Base-by-base conservation (phyloP, 2,888 invertebrate genomes). In the Gordius sp. region DNA sequence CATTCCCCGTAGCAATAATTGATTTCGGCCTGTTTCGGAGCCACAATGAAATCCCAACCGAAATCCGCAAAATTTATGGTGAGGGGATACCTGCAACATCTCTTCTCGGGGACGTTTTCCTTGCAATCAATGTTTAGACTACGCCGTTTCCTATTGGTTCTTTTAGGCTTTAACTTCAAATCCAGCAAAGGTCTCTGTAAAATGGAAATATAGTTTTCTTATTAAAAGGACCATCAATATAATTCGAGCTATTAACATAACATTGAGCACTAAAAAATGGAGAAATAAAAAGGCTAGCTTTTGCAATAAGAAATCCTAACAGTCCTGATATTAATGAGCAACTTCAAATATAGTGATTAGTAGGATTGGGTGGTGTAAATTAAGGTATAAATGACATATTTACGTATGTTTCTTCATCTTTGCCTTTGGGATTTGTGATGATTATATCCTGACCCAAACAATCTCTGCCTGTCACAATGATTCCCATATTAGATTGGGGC, bases 41-140 rank as follows among this genome's bases (percentile, higher is more conserved):
- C 85, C 58, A 89, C 84, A 64, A 89, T 82, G 79, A 86, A 89
- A 67, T 87, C 84, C 84, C 86, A 87, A 24, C 85, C 85, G 66
- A 89, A 86, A 65, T 79, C 79, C 63, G 81, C 81, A 68, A 91
- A 91, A 72, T 86, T 82, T 4, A 91, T 84, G 4, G 78, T 79
- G 41, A 89, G 74, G 0, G 86, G 85, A 69, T 85, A 87, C 1
- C 86, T 78, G 66, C 89, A 89, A 71, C 26, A 25, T 27, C 28
- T 4, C 27, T 27, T 16, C 27, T 27, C 55, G 4, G 55, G 27
- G 27, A n/a, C 23, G 4, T 27, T 23, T 54, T 54, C 28, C 4
- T 8, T 54, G 27, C 55, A 27, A 8, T 28, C 8, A 16, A 25
- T 8, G 27, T 28, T 27, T 8, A 54, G 28, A 24, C 27, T 27